Evolutionary conservation across 2,797 vertebrate genomes (phyloP).

Genomic region (Bradypodion ventrale): DNA sequence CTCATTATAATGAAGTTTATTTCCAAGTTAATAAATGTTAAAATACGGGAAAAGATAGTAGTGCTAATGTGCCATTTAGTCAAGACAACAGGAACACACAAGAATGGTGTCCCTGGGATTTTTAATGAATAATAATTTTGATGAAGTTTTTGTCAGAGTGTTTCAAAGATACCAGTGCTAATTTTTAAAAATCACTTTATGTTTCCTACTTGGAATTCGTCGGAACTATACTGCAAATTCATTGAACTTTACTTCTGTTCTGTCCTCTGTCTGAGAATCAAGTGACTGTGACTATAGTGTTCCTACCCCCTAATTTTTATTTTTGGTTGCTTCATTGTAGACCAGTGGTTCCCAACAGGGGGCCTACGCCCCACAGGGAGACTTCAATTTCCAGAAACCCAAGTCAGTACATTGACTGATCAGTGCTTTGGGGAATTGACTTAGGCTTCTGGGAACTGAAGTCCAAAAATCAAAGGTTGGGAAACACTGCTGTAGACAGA

Average conservation of each 20-base stretch:
- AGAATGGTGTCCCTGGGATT: neutral
- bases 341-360: too few relatives aligned
- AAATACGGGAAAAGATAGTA: neutral
- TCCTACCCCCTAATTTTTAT: constrained; percentile 63
- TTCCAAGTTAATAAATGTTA: neutral
- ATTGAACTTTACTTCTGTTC: constrained; percentile 54
- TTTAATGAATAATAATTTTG: constrained; percentile 26
- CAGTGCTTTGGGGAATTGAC: too few relatives aligned
- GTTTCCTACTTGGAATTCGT: constrained; percentile 36
- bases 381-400: too few relatives aligned
- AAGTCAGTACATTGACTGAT: too few relatives aligned
- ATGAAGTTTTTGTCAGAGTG: constrained; percentile 10
- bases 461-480: too few relatives aligned
- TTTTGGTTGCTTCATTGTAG: constrained; percentile 78
- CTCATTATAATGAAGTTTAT: neutral
- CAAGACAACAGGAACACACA: neutral
- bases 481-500: too few relatives aligned
- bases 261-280: constrained; percentile 57
- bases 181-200: constrained; percentile 25
- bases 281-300: constrained; percentile 70
- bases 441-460: too few relatives aligned
- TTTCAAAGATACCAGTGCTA: constrained; percentile 19
- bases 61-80: neutral
- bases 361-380: too few relatives aligned
- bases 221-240: constrained; percentile 57